phyloP scores from a whole-genome alignment of 2,113 vertebrate species.

The Corynorhinus townsendii region DNA sequence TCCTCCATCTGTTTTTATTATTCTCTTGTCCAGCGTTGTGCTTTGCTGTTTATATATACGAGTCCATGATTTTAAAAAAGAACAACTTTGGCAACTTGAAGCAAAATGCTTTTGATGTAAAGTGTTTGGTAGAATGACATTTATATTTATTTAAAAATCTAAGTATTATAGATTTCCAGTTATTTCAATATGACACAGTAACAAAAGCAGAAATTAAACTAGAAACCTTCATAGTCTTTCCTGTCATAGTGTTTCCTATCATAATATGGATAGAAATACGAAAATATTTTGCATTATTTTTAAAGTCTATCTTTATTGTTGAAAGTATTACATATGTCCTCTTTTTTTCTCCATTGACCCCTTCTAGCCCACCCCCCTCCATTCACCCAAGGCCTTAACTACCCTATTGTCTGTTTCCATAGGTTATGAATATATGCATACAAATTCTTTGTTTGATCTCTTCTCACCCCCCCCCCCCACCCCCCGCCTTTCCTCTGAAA shows the following conservation, averaged over 20 bases:
- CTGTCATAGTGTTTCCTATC: background rate
- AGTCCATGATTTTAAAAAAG: slow-evolving; percentile 2
- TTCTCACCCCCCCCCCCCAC: too few species aligned
- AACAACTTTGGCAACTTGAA: slow-evolving; percentile 1
- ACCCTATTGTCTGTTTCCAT: too few species aligned
- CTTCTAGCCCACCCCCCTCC: too few species aligned
- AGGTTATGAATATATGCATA: too few species aligned
- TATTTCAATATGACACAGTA: background rate
- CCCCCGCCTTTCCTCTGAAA: too few species aligned
- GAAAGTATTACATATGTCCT: too few species aligned
- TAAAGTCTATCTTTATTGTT: too few species aligned
- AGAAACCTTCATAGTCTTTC: slow-evolving; percentile 14
- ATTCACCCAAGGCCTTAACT: too few species aligned
- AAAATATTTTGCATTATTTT: slow-evolving; percentile 34
- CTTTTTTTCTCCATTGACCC: too few species aligned
- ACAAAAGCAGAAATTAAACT: slow-evolving; percentile 53
- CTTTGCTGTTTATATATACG: slow-evolving; percentile 2
- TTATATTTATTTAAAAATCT: slow-evolving; percentile 20
- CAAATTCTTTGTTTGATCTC: too few species aligned
- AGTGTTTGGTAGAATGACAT: slow-evolving; percentile 43
- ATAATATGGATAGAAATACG: background rate
- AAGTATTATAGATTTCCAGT: slow-evolving; percentile 29
- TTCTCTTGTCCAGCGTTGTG: slow-evolving; percentile 44
- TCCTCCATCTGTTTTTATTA: slow-evolving; percentile 66
- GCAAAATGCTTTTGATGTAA: slow-evolving; percentile 13